These are phyloP conservation scores for Oreochromis aureus DNA, from an alignment of 2,113 vertebrate genomes.

Conservation along the genomic window DNA sequence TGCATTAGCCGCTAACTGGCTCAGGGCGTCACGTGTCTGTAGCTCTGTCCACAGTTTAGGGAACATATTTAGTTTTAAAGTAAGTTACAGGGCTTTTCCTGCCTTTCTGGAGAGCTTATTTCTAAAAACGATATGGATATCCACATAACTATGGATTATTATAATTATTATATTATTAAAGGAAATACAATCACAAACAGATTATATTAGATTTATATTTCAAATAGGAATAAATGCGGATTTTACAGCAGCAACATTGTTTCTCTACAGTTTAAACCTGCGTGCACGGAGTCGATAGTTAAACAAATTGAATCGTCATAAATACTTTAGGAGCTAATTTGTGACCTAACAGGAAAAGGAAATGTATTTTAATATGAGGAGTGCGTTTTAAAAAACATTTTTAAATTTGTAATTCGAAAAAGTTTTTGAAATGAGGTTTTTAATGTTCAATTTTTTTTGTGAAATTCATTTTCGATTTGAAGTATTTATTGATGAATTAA, in stretches of 20 bases:
- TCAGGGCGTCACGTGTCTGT: too few species aligned
- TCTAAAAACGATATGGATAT: too few species aligned
- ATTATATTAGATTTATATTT: neutral
- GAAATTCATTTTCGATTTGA: neutral
- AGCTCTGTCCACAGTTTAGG: too few species aligned
- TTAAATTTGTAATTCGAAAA: neutral
- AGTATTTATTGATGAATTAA: neutral
- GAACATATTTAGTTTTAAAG: too few species aligned
- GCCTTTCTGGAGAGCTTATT: too few species aligned
- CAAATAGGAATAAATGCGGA: neutral
- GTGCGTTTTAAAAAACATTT: accelerated
- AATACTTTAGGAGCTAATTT: neutral
- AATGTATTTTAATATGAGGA: too few species aligned
- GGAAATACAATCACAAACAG: too few species aligned
- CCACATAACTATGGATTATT: too few species aligned
- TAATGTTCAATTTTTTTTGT: neutral
- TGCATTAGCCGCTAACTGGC: too few species aligned
- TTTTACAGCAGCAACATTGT: neutral
- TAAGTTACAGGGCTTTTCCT: too few species aligned
- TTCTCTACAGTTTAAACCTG: neutral
- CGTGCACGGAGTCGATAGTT: neutral
- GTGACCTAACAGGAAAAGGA: too few species aligned
- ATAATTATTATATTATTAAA: too few species aligned
- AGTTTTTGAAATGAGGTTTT: accelerated
- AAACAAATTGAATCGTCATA: neutral